Conservation (phyloP, 2,888 invertebrate species). For the Thera britannica region DNA sequence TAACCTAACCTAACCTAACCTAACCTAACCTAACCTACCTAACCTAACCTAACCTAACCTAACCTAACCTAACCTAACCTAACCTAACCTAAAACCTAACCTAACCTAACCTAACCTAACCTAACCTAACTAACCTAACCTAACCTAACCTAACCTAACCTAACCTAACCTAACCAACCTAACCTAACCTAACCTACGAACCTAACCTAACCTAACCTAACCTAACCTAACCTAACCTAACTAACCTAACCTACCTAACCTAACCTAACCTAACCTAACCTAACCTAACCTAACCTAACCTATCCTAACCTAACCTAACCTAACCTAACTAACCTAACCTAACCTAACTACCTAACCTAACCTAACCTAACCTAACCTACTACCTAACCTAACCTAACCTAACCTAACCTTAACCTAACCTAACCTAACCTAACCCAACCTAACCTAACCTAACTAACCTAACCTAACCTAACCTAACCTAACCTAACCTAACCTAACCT, state of each 20-base stretch:
- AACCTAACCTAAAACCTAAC: too few species aligned
- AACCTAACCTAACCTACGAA: too few species aligned
- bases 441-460: slow-evolving; percentile 28
- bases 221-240: slow-evolving; percentile 40
- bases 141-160: slow-evolving; percentile 42
- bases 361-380: slow-evolving; percentile 40
- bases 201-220: slow-evolving; percentile 34
- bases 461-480: slow-evolving; percentile 27
- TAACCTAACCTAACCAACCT: slow-evolving; percentile 45
- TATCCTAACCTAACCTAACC: slow-evolving; percentile 49
- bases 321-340: too few species aligned
- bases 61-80: slow-evolving; percentile 44
- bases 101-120: slow-evolving; percentile 36
- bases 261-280: slow-evolving; percentile 48
- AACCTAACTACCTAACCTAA: slow-evolving; percentile 45
- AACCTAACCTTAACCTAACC: too few species aligned
- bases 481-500: slow-evolving; percentile 29
- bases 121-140: slow-evolving; percentile 36
- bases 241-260: slow-evolving; percentile 37
- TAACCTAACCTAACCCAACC: slow-evolving; percentile 39
- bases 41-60: slow-evolving; percentile 41
- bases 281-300: slow-evolving; percentile 47
- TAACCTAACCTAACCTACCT: too few species aligned
- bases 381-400: slow-evolving; percentile 40
- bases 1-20: slow-evolving; percentile 26